Percentiles rank a stretch among this genome's conserved stretches.
Evolutionary conservation across 2,113 vertebrate species (phyloP).

Genomic region (Trochalopteron elliotii): DNA sequence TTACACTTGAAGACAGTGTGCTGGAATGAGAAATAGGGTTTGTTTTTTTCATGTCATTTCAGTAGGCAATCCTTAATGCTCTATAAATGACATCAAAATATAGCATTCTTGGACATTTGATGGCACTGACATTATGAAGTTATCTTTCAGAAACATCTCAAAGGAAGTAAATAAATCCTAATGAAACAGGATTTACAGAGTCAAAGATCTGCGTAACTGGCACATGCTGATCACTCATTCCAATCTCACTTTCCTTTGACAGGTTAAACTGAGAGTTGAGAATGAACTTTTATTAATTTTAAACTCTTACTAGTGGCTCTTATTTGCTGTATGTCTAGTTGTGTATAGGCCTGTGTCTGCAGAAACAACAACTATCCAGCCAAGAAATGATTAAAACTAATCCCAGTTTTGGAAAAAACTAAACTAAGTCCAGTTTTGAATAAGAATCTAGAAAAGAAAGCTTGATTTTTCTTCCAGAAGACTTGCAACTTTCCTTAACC

Average conservation of each 20-base stretch:
- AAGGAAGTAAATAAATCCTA: background rate
- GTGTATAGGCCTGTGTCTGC: background rate
- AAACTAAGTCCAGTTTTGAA: background rate
- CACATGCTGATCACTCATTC: background rate
- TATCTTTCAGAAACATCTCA: background rate
- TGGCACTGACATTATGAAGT: background rate
- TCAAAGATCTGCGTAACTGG: background rate
- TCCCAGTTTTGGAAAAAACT: background rate
- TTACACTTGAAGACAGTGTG: background rate
- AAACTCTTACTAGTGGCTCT: background rate
- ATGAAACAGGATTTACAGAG: background rate
- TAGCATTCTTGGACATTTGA: background rate
- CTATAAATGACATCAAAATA: background rate
- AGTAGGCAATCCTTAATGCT: background rate
- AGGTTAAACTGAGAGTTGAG: background rate
- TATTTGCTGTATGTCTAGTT: background rate
- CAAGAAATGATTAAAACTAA: background rate
- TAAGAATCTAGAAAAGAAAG: background rate
- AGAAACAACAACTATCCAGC: background rate
- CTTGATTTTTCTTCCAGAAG: background rate
- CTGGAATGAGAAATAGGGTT: background rate
- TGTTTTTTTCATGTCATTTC: background rate
- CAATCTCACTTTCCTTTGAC: background rate
- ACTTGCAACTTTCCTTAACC: background rate
- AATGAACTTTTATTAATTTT: background rate